These are phyloP conservation scores for Esox lucius DNA, from an alignment of 2,797 vertebrate species.

Conservation along the genomic window DNA sequence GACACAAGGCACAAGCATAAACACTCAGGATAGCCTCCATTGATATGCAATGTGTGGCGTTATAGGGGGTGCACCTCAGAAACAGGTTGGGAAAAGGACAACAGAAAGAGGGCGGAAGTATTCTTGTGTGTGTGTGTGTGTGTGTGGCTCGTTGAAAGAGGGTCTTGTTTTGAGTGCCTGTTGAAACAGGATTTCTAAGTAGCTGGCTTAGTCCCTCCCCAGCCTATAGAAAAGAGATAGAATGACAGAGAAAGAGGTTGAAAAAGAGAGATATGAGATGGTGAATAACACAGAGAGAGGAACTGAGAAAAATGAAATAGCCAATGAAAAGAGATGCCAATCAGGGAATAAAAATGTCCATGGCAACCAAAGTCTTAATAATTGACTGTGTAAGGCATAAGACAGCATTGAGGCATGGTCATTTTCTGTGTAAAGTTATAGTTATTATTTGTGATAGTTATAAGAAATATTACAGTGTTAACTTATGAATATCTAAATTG, in stretches of 20 bases:
- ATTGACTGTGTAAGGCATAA: too few species aligned
- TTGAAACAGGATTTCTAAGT: not conserved
- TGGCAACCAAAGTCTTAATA: too few species aligned
- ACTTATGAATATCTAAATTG: too few species aligned
- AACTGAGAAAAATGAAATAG: not conserved
- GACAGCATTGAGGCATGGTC: too few species aligned
- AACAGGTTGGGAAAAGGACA: not conserved
- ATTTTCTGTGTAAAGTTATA: too few species aligned
- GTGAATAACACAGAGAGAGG: not conserved
- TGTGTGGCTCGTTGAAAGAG: conserved; percentile 1
- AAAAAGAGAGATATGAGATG: not conserved
- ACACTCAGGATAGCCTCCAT: not conserved
- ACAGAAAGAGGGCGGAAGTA: not conserved
- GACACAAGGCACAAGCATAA: too few species aligned
- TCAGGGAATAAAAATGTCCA: too few species aligned
- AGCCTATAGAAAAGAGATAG: not conserved
- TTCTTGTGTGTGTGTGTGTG: not conserved
- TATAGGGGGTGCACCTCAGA: not conserved
- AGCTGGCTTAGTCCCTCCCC: not conserved
- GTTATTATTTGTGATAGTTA: too few species aligned
- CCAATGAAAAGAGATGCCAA: not conserved
- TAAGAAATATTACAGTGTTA: too few species aligned
- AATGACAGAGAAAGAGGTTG: not conserved
- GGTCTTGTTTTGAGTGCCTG: conserved; percentile 3
- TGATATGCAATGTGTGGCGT: not conserved